Conservation (phyloP, 2,888 invertebrate species). For the Stratiomys singularior region DNA sequence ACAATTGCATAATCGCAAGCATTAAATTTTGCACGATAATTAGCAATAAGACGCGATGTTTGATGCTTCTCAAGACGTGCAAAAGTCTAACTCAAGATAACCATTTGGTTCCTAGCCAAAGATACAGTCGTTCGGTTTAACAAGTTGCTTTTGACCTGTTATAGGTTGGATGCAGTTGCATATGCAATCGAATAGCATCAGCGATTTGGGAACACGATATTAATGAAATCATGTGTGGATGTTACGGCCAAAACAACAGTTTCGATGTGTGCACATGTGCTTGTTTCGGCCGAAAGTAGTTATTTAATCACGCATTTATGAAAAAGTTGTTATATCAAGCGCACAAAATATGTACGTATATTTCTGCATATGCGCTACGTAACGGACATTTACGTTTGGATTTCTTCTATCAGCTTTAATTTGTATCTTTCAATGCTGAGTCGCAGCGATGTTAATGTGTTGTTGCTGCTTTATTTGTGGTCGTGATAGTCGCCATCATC, state of each 20-base stretch:
- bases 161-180: neutral
- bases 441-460: neutral
- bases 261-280: neutral
- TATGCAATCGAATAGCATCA: neutral
- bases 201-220: neutral
- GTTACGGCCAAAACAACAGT: neutral
- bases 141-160: neutral
- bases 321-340: conserved; percentile 28
- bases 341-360: too few relatives aligned
- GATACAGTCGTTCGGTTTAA: neutral
- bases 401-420: neutral
- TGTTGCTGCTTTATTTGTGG: too few relatives aligned
- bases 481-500: neutral
- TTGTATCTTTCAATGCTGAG: conserved; percentile 9
- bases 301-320: conserved; percentile 24
- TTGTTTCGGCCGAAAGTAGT: neutral
- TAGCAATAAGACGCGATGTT: neutral
- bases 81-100: conserved; percentile 3
- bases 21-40: conserved; percentile 1
- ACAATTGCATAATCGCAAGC: neutral
- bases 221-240: neutral
- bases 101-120: neutral
- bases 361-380: conserved; percentile 2
- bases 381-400: neutral
- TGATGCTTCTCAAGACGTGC: neutral